A percentile compares a stretch with the other conserved stretches of the same genome.
These are phyloP conservation scores for Noctua janthe DNA, from an alignment of 2,888 invertebrate species.

Conservation along the genomic window DNA sequence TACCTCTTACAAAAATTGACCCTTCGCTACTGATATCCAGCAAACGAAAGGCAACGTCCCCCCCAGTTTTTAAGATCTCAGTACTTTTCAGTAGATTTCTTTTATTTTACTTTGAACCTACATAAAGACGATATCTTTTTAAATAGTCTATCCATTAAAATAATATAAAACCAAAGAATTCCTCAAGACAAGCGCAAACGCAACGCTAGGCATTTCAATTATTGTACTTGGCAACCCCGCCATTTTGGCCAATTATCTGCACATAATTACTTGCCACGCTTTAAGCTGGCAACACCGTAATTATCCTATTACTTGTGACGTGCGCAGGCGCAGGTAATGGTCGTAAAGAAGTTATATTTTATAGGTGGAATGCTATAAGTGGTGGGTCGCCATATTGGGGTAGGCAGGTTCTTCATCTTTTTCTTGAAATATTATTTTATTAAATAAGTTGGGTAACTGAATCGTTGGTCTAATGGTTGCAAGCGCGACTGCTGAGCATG, in stretches of 20 bases:
- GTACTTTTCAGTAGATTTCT: too few relatives aligned
- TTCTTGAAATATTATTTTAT: background rate
- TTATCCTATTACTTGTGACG: constrained; percentile 67
- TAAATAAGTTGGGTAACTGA: background rate
- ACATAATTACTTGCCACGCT: constrained; percentile 63
- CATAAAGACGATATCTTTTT: background rate
- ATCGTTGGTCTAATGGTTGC: too few relatives aligned
- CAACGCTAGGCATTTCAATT: constrained; percentile 49
- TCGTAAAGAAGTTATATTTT: constrained; percentile 64
- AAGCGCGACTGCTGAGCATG: too few relatives aligned
- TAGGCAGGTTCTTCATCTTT: background rate
- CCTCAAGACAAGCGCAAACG: constrained; percentile 12
- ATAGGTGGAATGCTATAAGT: constrained; percentile 30
- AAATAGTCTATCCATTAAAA: constrained; percentile 8
- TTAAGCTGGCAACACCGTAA: constrained; percentile 65
- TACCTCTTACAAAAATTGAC: too few relatives aligned
- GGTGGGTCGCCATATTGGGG: constrained; percentile 9
- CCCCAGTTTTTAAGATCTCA: background rate
- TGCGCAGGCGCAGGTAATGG: constrained; percentile 55
- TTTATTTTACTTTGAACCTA: too few relatives aligned
- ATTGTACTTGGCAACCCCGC: constrained; percentile 54
- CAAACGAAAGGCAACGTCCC: background rate
- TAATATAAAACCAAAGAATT: constrained; percentile 19
- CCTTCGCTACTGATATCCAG: too few relatives aligned
- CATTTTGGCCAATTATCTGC: constrained; percentile 59